phyloP scores from a whole-genome alignment of 2,888 invertebrate species.

The Globia sparganii region DNA sequence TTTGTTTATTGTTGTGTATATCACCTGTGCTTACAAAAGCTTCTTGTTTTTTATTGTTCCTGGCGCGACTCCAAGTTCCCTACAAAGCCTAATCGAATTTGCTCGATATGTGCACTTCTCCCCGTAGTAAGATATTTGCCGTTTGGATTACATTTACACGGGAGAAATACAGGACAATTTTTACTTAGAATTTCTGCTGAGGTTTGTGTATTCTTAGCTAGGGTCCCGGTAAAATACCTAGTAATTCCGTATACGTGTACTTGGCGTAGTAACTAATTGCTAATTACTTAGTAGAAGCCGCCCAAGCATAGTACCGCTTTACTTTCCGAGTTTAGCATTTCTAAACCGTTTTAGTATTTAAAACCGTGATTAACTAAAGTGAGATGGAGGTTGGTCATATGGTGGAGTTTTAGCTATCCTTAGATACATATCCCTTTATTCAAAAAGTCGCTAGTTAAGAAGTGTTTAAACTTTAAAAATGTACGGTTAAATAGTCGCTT shows the following conservation, averaged over 20 bases:
- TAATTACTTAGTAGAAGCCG: conserved; percentile 35
- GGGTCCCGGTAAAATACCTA: conserved; percentile 5
- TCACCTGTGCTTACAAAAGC: conserved; percentile 56
- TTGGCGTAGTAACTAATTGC: conserved; percentile 15
- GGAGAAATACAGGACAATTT: conserved; percentile 46
- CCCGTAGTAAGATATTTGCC: conserved; percentile 60
- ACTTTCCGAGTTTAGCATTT: conserved; percentile 17
- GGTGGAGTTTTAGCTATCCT: not conserved
- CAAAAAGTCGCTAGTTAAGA: not conserved
- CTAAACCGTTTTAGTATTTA: conserved; percentile 13
- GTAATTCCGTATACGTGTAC: conserved; percentile 22
- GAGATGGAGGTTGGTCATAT: conserved; percentile 8
- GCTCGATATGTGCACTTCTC: conserved; percentile 60
- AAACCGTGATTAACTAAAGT: conserved; percentile 27
- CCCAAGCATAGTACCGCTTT: conserved; percentile 1
- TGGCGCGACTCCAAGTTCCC: conserved; percentile 60
- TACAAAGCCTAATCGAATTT: conserved; percentile 67
- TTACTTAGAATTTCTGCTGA: conserved; percentile 24
- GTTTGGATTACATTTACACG: conserved; percentile 64
- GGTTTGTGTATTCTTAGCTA: conserved; percentile 14
- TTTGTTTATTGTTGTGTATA: conserved; percentile 47
- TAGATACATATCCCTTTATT: not conserved
- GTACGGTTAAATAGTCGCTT: not conserved
- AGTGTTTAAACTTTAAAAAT: not conserved
- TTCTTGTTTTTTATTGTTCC: conserved; percentile 52